These are phyloP conservation scores for Helicoverpa armigera DNA, from an alignment of 1,140 invertebrate species.

Conservation along the genomic window DNA sequence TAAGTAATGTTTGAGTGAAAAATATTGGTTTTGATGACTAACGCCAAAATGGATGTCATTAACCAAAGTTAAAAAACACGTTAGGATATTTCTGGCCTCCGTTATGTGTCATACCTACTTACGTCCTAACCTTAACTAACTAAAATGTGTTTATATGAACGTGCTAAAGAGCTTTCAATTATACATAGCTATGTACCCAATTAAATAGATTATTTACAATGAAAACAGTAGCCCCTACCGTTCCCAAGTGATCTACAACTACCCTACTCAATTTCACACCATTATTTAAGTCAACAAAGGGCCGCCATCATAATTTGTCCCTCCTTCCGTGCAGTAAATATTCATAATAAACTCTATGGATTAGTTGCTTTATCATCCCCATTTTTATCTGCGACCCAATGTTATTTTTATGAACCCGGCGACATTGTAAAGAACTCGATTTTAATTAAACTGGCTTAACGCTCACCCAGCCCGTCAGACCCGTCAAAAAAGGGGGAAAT, in stretches of 20 bases:
- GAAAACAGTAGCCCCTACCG: constrained; percentile 18
- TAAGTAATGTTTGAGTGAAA: background rate
- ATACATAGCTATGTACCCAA: constrained; percentile 33
- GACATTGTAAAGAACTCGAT: constrained; percentile 64
- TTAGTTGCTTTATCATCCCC: constrained; percentile 54
- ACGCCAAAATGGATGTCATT: background rate
- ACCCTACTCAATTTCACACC: constrained; percentile 61
- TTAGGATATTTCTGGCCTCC: too few species aligned
- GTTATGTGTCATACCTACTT: too few species aligned
- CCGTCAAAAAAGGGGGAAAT: constrained; percentile 51
- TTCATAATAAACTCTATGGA: constrained; percentile 45
- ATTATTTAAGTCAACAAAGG: constrained; percentile 78
- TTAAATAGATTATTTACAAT: constrained; percentile 44
- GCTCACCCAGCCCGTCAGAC: constrained; percentile 55
- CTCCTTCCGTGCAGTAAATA: constrained; percentile 51
- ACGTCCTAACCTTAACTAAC: too few species aligned
- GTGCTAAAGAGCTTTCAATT: too few species aligned
- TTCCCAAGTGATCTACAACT: constrained; percentile 18
- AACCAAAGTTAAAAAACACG: too few species aligned
- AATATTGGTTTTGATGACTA: constrained; percentile 17
- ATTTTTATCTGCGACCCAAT: constrained; percentile 68
- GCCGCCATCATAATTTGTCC: constrained; percentile 60
- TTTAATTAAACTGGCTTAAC: constrained; percentile 83
- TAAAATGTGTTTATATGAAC: too few species aligned
- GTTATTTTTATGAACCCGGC: constrained; percentile 81